A percentile compares a stretch with the other conserved stretches of the same genome.
These are phyloP conservation scores for Campoplex capitator DNA, from an alignment of 2,888 invertebrate genomes.

Conservation along the genomic window DNA sequence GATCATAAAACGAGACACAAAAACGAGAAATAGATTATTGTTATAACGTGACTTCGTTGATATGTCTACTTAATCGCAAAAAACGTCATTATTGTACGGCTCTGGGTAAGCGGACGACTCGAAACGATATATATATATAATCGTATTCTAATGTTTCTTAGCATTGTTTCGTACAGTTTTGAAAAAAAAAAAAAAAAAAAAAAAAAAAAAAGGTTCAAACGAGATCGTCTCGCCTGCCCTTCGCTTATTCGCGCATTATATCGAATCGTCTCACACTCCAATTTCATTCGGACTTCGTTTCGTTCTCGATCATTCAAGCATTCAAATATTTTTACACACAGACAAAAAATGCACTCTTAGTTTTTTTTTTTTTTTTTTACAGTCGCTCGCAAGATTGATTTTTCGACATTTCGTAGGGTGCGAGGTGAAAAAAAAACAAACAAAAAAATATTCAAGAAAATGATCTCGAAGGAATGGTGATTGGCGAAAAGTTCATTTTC, in stretches of 20 bases:
- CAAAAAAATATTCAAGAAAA: background rate
- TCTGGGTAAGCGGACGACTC: slow-evolving; percentile 62
- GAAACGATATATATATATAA: background rate
- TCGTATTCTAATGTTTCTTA: slow-evolving; percentile 11
- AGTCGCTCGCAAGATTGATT: background rate
- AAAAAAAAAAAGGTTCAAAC: background rate
- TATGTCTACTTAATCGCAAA: slow-evolving; percentile 80
- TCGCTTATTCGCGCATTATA: slow-evolving; percentile 14
- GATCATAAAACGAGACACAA: slow-evolving; percentile 37
- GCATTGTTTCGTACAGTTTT: background rate
- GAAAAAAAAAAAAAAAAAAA: too few species aligned
- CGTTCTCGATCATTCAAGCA: slow-evolving; percentile 14
- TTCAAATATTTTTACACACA: slow-evolving; percentile 64
- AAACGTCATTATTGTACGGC: slow-evolving; percentile 78
- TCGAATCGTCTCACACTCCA: background rate
- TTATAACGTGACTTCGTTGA: slow-evolving; percentile 78
- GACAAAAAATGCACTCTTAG: slow-evolving; percentile 54
- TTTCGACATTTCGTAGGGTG: background rate
- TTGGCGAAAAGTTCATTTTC: background rate
- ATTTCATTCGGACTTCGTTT: slow-evolving; percentile 21
- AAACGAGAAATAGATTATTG: slow-evolving; percentile 63
- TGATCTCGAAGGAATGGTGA: background rate
- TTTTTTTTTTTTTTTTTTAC: background rate
- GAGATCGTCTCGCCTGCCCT: slow-evolving; percentile 18
- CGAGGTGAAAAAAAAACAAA: background rate